Conservation (phyloP, 2,888 invertebrate genomes). For the Drosophila borealis region DNA sequence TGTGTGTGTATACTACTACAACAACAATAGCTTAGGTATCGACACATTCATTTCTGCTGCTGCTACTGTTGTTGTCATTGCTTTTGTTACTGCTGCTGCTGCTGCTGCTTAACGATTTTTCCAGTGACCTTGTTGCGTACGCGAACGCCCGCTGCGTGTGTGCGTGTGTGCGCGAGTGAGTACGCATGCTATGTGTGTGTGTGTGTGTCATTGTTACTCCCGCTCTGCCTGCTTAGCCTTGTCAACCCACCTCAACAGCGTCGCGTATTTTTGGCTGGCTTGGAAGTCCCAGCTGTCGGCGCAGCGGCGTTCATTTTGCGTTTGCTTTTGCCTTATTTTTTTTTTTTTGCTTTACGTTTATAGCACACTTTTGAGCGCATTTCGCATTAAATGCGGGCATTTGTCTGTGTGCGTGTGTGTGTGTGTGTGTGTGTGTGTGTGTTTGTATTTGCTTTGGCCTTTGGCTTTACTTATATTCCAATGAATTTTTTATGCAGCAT, state of each 20-base stretch:
- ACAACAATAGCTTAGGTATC: slow-evolving; percentile 41
- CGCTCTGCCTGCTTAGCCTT: slow-evolving; percentile 55
- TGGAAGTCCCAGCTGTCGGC: slow-evolving; percentile 54
- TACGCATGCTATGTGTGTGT: slow-evolving; percentile 13
- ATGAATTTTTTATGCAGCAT: slow-evolving; percentile 40
- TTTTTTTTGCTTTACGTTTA: slow-evolving; percentile 15
- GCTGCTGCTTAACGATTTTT: slow-evolving; percentile 84
- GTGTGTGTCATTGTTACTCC: slow-evolving; percentile 47
- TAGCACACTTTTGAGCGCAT: slow-evolving; percentile 65
- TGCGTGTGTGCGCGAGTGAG: slow-evolving; percentile 28
- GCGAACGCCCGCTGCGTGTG: slow-evolving; percentile 64
- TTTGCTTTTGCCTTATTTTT: slow-evolving; percentile 12
- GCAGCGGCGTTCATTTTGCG: slow-evolving; percentile 24
- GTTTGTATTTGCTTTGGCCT: slow-evolving; percentile 17
- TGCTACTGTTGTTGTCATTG: slow-evolving; percentile 24
- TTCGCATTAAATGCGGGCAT: slow-evolving; percentile 30
- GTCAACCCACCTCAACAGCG: slow-evolving; percentile 52
- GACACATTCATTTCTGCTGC: slow-evolving; percentile 38
- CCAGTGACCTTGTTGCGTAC: slow-evolving; percentile 85
- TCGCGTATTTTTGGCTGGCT: slow-evolving; percentile 40
- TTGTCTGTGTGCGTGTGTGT: background rate
- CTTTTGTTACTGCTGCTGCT: slow-evolving; percentile 45
- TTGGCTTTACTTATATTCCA: slow-evolving; percentile 28
- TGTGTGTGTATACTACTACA: slow-evolving; percentile 46
- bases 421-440: slow-evolving; percentile 1